A percentile compares a stretch with the other conserved stretches of the same genome.
Evolutionary conservation across 2,113 vertebrate genomes (phyloP).

Genomic region (Phylloscopus whistleri): DNA sequence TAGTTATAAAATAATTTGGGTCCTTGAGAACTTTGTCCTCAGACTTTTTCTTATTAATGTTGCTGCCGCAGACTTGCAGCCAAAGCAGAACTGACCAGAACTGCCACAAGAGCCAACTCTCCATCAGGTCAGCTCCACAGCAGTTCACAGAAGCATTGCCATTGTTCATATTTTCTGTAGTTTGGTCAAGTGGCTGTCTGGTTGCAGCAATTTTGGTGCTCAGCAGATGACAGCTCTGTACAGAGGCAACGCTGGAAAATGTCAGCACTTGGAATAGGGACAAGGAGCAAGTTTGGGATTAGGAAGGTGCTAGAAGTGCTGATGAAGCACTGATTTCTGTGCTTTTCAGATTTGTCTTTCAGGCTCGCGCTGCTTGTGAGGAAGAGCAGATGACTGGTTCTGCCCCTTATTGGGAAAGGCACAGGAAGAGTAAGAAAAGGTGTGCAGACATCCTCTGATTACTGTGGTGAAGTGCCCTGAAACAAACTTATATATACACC

Average conservation of each 20-base stretch:
- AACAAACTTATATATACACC: neutral
- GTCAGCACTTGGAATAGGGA: neutral
- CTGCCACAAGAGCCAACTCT: neutral
- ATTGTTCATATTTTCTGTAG: neutral
- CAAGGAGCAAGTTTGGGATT: neutral
- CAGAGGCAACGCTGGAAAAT: neutral
- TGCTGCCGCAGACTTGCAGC: neutral
- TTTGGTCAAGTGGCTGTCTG: neutral
- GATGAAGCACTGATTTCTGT: neutral
- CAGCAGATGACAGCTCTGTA: neutral
- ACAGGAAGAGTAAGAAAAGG: neutral
- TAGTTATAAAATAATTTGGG: neutral
- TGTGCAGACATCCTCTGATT: neutral
- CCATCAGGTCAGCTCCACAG: neutral
- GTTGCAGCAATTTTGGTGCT: neutral
- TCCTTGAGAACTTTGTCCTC: neutral
- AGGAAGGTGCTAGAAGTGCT: neutral
- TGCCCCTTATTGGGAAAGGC: neutral
- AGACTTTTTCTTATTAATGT: neutral
- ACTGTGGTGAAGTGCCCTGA: neutral
- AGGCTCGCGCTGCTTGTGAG: neutral
- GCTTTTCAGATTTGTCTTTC: neutral
- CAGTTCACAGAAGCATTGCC: neutral
- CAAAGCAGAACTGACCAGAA: neutral
- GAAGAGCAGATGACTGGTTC: neutral